These are phyloP conservation scores for Parambassis ranga DNA, from an alignment of 2,797 vertebrate genomes.

Conservation along the genomic window DNA sequence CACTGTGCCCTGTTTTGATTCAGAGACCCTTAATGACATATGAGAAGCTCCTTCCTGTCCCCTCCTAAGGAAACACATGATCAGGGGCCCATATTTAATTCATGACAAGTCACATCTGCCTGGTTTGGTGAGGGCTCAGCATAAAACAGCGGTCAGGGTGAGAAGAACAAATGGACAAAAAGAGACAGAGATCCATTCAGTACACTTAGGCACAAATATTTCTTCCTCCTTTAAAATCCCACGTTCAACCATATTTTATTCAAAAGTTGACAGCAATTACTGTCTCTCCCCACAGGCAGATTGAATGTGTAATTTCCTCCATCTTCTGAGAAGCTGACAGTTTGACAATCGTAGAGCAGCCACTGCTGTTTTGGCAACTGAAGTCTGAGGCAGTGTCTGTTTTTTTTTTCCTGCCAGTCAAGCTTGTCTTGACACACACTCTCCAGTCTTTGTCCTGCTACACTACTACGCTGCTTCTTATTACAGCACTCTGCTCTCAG, in stretches of 20 bases:
- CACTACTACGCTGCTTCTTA: conserved; percentile 5
- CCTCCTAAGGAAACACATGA: conserved; percentile 73
- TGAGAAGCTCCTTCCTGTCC: conserved; percentile 73
- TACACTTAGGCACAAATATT: conserved; percentile 44
- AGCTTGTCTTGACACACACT: conserved; percentile 47
- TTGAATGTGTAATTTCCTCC: conserved; percentile 76
- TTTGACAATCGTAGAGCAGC: conserved; percentile 65
- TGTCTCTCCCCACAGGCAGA: conserved; percentile 68
- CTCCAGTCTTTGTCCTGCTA: conserved; percentile 14
- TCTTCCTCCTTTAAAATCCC: conserved; percentile 58
- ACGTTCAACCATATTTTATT: conserved; percentile 82
- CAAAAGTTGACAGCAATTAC: conserved; percentile 78
- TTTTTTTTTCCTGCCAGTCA: conserved; percentile 59
- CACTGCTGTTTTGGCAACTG: conserved; percentile 71
- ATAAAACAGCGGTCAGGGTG: conserved; percentile 74
- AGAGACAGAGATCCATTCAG: conserved; percentile 50
- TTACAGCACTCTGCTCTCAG: not conserved
- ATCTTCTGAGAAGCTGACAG: conserved; percentile 71
- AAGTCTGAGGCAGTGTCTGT: conserved; percentile 56
- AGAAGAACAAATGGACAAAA: conserved; percentile 63
- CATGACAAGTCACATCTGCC: conserved; percentile 79
- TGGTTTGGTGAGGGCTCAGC: conserved; percentile 53
- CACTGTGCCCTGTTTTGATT: conserved; percentile 60
- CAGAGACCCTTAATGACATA: conserved; percentile 75
- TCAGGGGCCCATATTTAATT: conserved; percentile 82